Evolutionary conservation across 1,140 invertebrate species (phyloP), one percentile per base, ranked within the genome.

Genomic region (Drosophila sechellia): DNA sequence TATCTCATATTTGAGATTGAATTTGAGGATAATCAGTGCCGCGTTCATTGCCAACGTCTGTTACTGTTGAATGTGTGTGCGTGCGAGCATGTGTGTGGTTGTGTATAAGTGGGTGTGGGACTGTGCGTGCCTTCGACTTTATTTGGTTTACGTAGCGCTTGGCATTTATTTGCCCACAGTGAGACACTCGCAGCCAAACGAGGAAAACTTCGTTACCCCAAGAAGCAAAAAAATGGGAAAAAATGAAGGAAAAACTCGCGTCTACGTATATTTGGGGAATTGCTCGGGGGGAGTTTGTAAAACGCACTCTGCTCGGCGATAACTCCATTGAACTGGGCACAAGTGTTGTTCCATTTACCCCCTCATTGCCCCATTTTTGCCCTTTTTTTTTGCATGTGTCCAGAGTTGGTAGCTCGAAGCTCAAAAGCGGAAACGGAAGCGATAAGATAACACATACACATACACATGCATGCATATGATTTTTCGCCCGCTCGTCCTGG

Each of bases 131-230:
- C 79, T 81, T 86, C 83, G 83, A 86, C 84, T 83, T 86, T 86
- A 86, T 86, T 87, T 87, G 83, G 83, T 86, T 86, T 86, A 81
- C 83, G 84, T 87, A 86, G 83, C 83, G 80, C 84, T 87, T 87
- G 83, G 83, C 83, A 87, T 86, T 86, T 87, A 86, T 86, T 86
- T 86, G 83, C 83, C 84, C 83, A 83, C 83, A 85, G 78, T 72
- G 81, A 86, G 81, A 87, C 83, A 85, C 60, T 77, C 64, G n/a
- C 42, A 61, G 58, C 35, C 37, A 48, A 56, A 45, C 12, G 39
- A 57, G 79, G 65, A 78, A 86, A 78, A 81, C 77, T 84, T 84
- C 71, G 60, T 61, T 69, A 43, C 71, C 50, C 68, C 53, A 20
- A 49, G 35, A 6, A 31, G 17, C 45, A 37, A 49, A 35, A 4